Base-by-base conservation (phyloP, 2,113 vertebrate species). In the Steatornis caripensis region DNA sequence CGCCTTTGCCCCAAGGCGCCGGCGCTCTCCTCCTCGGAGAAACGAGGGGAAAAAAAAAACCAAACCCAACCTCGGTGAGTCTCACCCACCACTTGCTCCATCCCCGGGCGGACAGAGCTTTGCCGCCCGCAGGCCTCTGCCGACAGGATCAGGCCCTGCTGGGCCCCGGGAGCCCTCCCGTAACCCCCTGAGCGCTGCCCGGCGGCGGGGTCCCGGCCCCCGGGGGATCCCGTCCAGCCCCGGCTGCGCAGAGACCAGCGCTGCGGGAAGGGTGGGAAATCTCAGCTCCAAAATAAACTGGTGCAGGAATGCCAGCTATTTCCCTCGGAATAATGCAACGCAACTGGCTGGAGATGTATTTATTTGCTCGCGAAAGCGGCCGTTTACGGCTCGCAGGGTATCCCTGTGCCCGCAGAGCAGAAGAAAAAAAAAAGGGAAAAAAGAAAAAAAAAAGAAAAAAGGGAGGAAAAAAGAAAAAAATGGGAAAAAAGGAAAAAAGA, bases 211-310 rank as follows among this genome's bases (percentile, higher is more conserved):
- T 45, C 68, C 76, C 62, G 43, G 43, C 22, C 15, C 51, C 80
- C 80, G 5, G 57, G 64, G 72, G 68, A 90, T 5, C 43, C 74
- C 83, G 61, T 62, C 86, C 95, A 58, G 84, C 60, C 41, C 21
- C 51, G 17, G 43, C 82, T 94, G 84, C 74, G 26, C 57, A 27
- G 87, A 78, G 96, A 87, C 84, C 87, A 78, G 84, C 37, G 27
- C 96, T 89, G 90, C 49, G 89, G 84, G 96, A 84, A 96, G 94
- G 94, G 94, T 96, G 94, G 95, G 93, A 96, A 97, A 87, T 94
- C 92, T 93, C 93, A 58, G 51, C 91, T 96, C 95, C 95, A 97
- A 96, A 97, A 96, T 96, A 94, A 96, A 96, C 93, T 84, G 95
- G 77, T 82, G 84, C 46, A 95, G 94, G 96, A 97, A 96, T 96